These are phyloP conservation scores for Trachelipus rathkii DNA, from an alignment of 1,140 invertebrate species.

Conservation along the genomic window DNA sequence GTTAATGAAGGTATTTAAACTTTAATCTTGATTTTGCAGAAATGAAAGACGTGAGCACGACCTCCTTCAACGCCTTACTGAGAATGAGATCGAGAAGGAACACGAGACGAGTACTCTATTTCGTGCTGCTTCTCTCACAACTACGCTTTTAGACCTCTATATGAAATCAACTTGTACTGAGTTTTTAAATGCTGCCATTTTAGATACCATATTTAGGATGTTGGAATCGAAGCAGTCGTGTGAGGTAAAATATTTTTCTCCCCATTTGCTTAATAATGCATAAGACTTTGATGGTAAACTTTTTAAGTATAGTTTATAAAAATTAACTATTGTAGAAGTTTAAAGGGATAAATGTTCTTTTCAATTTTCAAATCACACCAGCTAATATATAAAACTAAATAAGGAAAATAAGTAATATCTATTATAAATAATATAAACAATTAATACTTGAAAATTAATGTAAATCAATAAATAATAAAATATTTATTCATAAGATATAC, in stretches of 20 bases:
- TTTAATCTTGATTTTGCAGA: constrained; percentile 50
- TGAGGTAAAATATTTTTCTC: constrained; percentile 60
- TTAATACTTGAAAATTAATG: no score
- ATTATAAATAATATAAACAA: no score
- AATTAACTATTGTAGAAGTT: no score
- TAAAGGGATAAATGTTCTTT: no score
- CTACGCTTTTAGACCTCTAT: constrained; percentile 92
- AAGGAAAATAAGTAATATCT: no score
- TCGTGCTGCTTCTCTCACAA: constrained; percentile 85
- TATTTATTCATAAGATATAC: no score
- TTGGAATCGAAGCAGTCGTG: constrained; percentile 91
- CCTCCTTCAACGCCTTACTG: constrained; percentile 77
- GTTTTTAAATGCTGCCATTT: constrained; percentile 82
- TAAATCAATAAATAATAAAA: no score
- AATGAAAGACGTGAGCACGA: constrained; percentile 86
- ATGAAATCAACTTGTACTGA: constrained; percentile 85
- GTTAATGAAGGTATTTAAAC: neutral
- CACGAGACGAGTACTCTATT: constrained; percentile 89
- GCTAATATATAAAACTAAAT: no score
- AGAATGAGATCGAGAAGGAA: constrained; percentile 85
- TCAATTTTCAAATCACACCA: no score
- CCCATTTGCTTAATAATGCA: no score
- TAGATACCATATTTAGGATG: constrained; percentile 82
- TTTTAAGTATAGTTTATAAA: no score
- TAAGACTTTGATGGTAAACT: no score